Evolutionary conservation across 2,888 invertebrate genomes (phyloP).

Genomic region (Eretmocerus hayati): DNA sequence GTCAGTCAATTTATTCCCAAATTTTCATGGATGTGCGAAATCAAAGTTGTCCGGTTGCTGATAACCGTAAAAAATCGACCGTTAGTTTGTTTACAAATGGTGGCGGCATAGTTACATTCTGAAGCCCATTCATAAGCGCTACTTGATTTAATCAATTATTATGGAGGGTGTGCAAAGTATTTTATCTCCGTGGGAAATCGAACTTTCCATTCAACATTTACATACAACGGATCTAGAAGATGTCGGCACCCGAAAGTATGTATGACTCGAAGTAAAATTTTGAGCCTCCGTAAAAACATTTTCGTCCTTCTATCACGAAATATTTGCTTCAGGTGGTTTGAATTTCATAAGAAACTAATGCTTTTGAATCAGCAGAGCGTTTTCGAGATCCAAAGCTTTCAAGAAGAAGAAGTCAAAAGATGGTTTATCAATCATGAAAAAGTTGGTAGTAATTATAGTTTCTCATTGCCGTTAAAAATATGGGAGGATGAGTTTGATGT

Average conservation of each 20-base stretch:
- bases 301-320: no score
- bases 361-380: conserved; percentile 84
- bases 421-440: conserved; percentile 68
- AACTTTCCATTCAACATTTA: conserved; percentile 67
- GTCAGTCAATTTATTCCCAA: no score
- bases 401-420: conserved; percentile 82
- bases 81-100: conserved; percentile 40
- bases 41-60: no score
- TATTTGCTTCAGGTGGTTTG: conserved; percentile 59
- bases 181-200: conserved; percentile 63
- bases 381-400: conserved; percentile 67
- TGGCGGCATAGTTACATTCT: conserved; percentile 18
- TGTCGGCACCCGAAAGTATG: conserved; percentile 60
- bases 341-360: conserved; percentile 74
- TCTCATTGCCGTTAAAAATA: neutral
- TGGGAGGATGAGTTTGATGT: no score
- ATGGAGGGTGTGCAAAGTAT: conserved; percentile 41
- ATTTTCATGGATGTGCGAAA: no score
- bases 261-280: no score
- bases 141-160: conserved; percentile 9
- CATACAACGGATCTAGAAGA: conserved; percentile 58
- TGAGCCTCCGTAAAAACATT: no score
- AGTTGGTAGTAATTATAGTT: conserved; percentile 49
- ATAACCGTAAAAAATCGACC: no score
- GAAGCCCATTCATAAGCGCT: conserved; percentile 1